Conservation (phyloP, 2,888 invertebrate genomes). For the Chrysotoxum bicinctum region DNA sequence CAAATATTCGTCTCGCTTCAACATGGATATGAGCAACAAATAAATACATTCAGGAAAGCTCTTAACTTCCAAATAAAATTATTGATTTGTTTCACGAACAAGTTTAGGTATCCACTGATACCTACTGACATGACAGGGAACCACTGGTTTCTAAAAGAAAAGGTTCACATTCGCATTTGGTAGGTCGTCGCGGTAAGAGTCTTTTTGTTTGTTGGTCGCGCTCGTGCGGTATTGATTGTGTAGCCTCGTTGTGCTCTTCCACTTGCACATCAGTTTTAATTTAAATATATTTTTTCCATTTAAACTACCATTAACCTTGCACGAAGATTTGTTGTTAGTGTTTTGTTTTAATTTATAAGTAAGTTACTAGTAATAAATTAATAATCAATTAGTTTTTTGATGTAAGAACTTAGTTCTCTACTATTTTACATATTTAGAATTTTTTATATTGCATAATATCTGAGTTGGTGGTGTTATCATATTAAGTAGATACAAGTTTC, state of each 20-base stretch:
- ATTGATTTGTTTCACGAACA: slow-evolving; percentile 13
- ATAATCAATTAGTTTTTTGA: neutral
- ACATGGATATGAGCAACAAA: neutral
- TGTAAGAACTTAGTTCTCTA: neutral
- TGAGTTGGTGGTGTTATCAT: neutral
- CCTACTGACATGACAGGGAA: neutral
- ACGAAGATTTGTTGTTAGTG: neutral
- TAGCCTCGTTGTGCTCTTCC: neutral
- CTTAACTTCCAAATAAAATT: neutral
- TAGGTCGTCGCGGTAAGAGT: slow-evolving; percentile 14
- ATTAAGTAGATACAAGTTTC: neutral
- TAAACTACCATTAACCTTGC: neutral
- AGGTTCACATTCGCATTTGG: slow-evolving; percentile 15
- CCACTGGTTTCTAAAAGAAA: neutral
- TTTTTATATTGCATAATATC: slow-evolving; percentile 10
- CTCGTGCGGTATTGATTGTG: neutral
- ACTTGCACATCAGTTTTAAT: neutral
- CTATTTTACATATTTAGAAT: neutral
- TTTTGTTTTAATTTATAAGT: neutral
- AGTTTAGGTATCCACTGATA: slow-evolving; percentile 17
- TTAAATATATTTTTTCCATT: neutral
- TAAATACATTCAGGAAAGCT: neutral
- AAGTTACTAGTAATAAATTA: neutral
- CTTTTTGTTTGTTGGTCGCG: neutral
- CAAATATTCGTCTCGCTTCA: neutral